A percentile compares a stretch with the other conserved stretches of the same genome.
Conservation (phyloP, 2,797 vertebrate genomes). For the Allobates femoralis region DNA sequence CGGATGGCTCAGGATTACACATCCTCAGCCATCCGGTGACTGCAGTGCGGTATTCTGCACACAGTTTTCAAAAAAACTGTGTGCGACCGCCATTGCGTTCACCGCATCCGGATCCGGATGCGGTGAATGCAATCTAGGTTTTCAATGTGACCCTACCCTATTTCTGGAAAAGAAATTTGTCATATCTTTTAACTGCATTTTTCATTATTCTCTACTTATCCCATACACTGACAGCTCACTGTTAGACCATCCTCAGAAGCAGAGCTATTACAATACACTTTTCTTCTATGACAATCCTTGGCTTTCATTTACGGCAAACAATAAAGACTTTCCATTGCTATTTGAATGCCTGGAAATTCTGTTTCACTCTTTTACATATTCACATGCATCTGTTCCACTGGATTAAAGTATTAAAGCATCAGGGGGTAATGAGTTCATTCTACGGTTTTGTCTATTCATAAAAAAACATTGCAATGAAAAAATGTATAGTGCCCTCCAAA, state of each 20-base stretch:
- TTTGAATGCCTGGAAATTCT: constrained; percentile 9
- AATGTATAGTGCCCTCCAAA: constrained; percentile 37
- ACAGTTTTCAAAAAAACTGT: too few relatives aligned
- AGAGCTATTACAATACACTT: constrained; percentile 2
- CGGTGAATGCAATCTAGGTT: too few relatives aligned
- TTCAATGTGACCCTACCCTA: too few relatives aligned
- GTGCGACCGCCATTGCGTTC: too few relatives aligned
- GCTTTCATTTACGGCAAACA: constrained; percentile 60
- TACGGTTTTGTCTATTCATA: constrained; percentile 25
- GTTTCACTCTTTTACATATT: constrained; percentile 35
- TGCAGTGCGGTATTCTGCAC: too few relatives aligned
- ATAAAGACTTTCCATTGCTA: constrained; percentile 12
- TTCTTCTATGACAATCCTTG: constrained; percentile 53
- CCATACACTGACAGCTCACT: not conserved
- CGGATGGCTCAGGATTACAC: too few relatives aligned
- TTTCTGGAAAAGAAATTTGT: constrained; percentile 10
- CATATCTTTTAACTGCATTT: constrained; percentile 19
- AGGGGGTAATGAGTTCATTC: constrained; percentile 49
- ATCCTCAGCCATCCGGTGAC: too few relatives aligned
- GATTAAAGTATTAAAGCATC: constrained; percentile 40
- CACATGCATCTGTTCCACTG: not conserved
- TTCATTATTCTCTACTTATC: constrained; percentile 6
- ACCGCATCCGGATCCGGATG: too few relatives aligned
- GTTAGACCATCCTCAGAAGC: not conserved
- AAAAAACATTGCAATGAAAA: constrained; percentile 11